These are phyloP conservation scores for Pelusios castaneus DNA, from an alignment of 2,113 vertebrate genomes.

Conservation along the genomic window DNA sequence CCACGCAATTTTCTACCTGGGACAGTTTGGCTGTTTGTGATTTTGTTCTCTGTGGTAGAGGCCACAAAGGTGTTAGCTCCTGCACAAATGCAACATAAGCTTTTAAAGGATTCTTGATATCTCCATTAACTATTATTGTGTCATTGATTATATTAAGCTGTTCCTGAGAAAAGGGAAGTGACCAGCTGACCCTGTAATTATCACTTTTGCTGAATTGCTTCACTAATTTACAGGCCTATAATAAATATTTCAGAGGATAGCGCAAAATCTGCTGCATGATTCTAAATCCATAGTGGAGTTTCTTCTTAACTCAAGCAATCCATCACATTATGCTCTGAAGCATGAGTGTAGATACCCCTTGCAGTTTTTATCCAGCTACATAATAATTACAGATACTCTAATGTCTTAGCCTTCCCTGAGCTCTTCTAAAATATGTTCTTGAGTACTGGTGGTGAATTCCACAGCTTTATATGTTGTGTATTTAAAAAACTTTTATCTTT, in stretches of 20 bases:
- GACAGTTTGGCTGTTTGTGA: background rate
- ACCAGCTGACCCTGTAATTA: background rate
- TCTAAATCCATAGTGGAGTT: background rate
- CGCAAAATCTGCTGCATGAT: background rate
- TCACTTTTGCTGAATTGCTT: background rate
- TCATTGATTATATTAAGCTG: background rate
- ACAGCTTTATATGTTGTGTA: background rate
- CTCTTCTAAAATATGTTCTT: background rate
- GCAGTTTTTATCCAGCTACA: background rate
- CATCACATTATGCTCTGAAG: background rate
- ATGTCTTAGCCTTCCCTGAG: background rate
- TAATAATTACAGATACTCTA: background rate
- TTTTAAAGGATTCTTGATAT: background rate
- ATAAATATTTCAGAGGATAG: background rate
- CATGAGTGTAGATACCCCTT: background rate
- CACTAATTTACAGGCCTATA: background rate
- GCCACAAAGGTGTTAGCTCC: background rate
- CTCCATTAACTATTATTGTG: background rate
- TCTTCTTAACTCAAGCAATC: background rate
- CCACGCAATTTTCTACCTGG: background rate
- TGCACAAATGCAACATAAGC: background rate
- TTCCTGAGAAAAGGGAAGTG: background rate
- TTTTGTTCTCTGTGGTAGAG: background rate
- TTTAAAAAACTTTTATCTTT: conserved; percentile 11
- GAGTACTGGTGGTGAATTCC: background rate